Base-by-base conservation (phyloP, 1,140 invertebrate species). In the Drosophila aff. region DNA sequence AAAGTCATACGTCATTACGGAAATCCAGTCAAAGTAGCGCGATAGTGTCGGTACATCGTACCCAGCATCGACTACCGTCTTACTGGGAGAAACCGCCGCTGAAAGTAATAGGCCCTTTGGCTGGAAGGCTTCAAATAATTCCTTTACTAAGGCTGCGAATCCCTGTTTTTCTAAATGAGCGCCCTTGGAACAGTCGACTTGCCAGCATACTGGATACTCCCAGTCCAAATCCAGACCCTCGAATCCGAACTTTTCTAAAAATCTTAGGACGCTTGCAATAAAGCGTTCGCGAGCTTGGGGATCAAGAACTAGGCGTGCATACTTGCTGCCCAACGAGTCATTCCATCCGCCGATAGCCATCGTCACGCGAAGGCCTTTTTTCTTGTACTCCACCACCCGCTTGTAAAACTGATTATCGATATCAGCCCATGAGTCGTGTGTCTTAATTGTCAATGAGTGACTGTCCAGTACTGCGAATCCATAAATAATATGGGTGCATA, bases 1-100 rank as follows among this genome's bases (percentile, higher is more conserved):
- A 83, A 96, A 98, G 89, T 98, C 97, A 83, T 98, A 98, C 0
- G 96, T 95, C 97, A 98, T 98, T 0, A 98, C 95, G 3, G 97
- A 95, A 78, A 99, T 97, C 96, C 97, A 98, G 91, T 98, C 96
- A 59, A 98, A 93, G 86, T 97, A 96, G 21, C 94, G 93, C 0
- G 95, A 95, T 4, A 98, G 81, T 3, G 93, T 92, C 3, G 96
- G 95, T 0, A 97, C 95, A 81, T 97, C 96, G 82, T 98, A 98
- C 10, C 97, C 97, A 76, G 95, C 94, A 92, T 97, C 96, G 44
- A 97, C 96, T 11, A 97, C 96, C 11, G 94, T 95, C 93, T 97
- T 97, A 81, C 96, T 97, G 2, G 96, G 97, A 0, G 97, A 98
- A 0, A 98, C 97, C 3, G 97, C 97, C 3, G 97, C 95, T 6